Evolutionary conservation across 37 sponge, comb jelly and placozoan species (phyloP), one percentile per base, ranked within the genome.

Genomic region (Spongia lamella): DNA sequence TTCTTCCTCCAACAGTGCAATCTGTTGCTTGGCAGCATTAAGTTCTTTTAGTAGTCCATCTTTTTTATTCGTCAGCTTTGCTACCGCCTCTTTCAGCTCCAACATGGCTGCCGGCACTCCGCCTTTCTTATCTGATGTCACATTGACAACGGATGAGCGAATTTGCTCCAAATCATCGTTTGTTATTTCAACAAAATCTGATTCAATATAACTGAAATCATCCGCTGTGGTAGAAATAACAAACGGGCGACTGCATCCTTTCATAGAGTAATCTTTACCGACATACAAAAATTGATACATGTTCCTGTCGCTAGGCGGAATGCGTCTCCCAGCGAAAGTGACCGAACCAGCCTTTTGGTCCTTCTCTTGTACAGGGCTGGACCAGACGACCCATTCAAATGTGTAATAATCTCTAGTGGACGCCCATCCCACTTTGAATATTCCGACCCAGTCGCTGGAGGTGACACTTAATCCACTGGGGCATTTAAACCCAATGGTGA

Each of bases 331-430:
- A 38, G 85, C 56, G 34, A 83, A 89, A 9, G 64, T 82, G 50
- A 82, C 79, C 17, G 34, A 21, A 9, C 71, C 85, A 19, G 63
- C 21, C 2, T 38, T 63, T 11, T 66, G 56, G 0, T 24, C 50
- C 73, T 50, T 7, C 19, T 31, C 65, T 61, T 71, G 64, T 21
- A 54, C 51, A 29, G 40, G 58, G 19, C 33, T 33, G 13, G 56
- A 21, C 7, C 36, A n/a, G 0, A 78, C 81, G 2, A 75, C 92
- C 92, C 92, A 92, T 29, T 87, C 88, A 52, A 92, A 92, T 24
- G 92, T 92, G 75, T 92, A 93, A 70, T 89, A 93, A 70, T 93
- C 93, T 4, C 87, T 53, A 4, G 64, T 76, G 7, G 93, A 89
- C 30, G 71, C 54, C 81, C 91, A 93, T 6, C 93, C 93, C 26